Percentiles rank a stretch among this genome's conserved stretches.
phyloP scores from a whole-genome alignment of 2,797 vertebrate genomes.

The Gambusia yucatana region DNA sequence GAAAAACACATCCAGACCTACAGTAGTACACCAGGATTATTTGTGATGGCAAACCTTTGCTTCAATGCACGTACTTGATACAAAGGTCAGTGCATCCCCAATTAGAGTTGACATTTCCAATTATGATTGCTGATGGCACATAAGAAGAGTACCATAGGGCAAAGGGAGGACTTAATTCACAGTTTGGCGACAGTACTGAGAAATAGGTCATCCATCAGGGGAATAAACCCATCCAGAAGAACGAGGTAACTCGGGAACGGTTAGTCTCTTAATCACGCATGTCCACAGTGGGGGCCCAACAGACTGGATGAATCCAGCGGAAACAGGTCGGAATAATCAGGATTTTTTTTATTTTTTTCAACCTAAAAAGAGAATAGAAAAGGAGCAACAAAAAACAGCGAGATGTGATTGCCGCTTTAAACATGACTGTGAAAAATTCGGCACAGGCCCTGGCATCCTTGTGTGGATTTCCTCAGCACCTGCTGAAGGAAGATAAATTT shows the following conservation, averaged over 20 bases:
- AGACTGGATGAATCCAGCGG: slow-evolving; percentile 26
- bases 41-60: slow-evolving; percentile 34
- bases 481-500: slow-evolving; percentile 72
- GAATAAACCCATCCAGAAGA: slow-evolving; percentile 26
- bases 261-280: slow-evolving; percentile 47
- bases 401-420: slow-evolving; percentile 62
- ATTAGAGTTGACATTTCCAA: slow-evolving; percentile 78
- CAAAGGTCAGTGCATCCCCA: slow-evolving; percentile 76
- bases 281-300: slow-evolving; percentile 28
- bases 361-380: slow-evolving; percentile 49
- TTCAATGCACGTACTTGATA: slow-evolving; percentile 46
- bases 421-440: slow-evolving; percentile 44
- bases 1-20: not conserved
- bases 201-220: slow-evolving; percentile 59
- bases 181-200: slow-evolving; percentile 40
- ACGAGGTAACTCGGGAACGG: slow-evolving; percentile 21
- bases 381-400: slow-evolving; percentile 39
- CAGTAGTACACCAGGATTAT: not conserved
- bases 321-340: slow-evolving; percentile 42
- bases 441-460: slow-evolving; percentile 41
- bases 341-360: slow-evolving; percentile 45
- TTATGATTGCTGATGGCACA: slow-evolving; percentile 68
- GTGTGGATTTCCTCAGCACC: slow-evolving; percentile 55
- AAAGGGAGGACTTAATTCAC: slow-evolving; percentile 64
- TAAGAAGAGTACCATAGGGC: slow-evolving; percentile 59